Conservation (phyloP, 2,888 invertebrate genomes). For the Drymonia ruficornis region DNA sequence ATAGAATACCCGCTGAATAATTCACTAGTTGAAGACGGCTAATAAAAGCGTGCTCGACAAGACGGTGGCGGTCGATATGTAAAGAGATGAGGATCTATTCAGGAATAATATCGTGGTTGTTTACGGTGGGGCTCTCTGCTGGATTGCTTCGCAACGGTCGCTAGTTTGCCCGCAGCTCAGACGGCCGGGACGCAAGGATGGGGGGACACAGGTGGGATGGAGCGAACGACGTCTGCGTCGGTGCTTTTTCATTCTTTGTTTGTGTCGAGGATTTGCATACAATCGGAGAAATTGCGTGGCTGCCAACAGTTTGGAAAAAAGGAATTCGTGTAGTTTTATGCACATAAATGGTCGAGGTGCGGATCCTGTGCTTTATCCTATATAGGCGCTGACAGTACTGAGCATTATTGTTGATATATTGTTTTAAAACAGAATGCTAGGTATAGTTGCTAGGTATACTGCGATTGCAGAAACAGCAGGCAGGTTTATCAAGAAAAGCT, state of each 20-base stretch:
- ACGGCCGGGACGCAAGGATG: constrained; percentile 44
- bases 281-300: constrained; percentile 80
- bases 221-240: constrained; percentile 66
- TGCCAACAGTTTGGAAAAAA: constrained; percentile 65
- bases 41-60: constrained; percentile 76
- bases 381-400: constrained; percentile 7
- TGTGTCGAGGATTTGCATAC: constrained; percentile 80
- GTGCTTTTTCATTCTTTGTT: constrained; percentile 81
- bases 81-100: constrained; percentile 74
- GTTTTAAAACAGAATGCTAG: no score
- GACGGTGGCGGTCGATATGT: constrained; percentile 70
- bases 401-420: not conserved
- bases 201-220: constrained; percentile 66
- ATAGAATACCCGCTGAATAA: constrained; percentile 76
- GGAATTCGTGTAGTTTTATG: constrained; percentile 69
- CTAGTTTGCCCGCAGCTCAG: constrained; percentile 61
- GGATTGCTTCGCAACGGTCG: constrained; percentile 58
- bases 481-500: constrained; percentile 11
- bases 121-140: constrained; percentile 55
- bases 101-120: constrained; percentile 73
- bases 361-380: constrained; percentile 44
- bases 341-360: constrained; percentile 58
- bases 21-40: constrained; percentile 70
- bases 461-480: not conserved
- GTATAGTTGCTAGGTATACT: not conserved